A percentile compares a stretch with the other conserved stretches of the same genome.
These are phyloP conservation scores for Synodontis membranacea DNA, from an alignment of 2,113 vertebrate species.

Conservation along the genomic window DNA sequence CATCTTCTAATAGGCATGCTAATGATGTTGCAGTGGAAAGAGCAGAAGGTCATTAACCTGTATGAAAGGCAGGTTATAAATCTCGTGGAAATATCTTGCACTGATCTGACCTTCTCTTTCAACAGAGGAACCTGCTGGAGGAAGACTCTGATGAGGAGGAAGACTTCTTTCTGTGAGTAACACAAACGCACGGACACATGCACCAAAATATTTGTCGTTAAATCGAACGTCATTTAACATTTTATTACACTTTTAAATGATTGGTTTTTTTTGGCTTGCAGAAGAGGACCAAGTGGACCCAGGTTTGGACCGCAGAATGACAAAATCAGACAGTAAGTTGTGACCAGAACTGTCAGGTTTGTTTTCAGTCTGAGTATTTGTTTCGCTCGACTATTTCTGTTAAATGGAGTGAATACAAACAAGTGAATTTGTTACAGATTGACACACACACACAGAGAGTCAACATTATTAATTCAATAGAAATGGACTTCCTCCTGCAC, in stretches of 20 bases:
- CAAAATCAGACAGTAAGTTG: constrained; percentile 97
- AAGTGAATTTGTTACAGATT: background rate
- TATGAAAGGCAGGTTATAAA: background rate
- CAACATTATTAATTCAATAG: background rate
- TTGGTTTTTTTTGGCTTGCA: constrained; percentile 60
- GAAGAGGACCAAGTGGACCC: constrained; percentile 91
- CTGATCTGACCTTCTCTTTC: constrained; percentile 45
- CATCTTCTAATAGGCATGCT: background rate
- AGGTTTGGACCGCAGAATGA: constrained; percentile 93
- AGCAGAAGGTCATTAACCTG: constrained; percentile 1
- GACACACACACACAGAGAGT: background rate
- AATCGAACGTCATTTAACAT: background rate
- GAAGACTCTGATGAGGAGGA: constrained; percentile 98
- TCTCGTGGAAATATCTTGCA: too few relatives aligned
- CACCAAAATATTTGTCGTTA: constrained; percentile 25
- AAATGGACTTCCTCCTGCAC: background rate
- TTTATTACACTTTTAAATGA: background rate
- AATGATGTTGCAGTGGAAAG: background rate
- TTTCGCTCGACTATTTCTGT: background rate
- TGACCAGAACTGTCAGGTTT: constrained; percentile 48
- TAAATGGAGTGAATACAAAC: background rate
- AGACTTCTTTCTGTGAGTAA: constrained; percentile 97
- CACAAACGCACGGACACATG: background rate
- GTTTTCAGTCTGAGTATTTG: background rate
- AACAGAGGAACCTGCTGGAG: constrained; percentile 94